These are phyloP conservation scores for Agrochola litura DNA, from an alignment of 2,888 invertebrate species.

Conservation along the genomic window DNA sequence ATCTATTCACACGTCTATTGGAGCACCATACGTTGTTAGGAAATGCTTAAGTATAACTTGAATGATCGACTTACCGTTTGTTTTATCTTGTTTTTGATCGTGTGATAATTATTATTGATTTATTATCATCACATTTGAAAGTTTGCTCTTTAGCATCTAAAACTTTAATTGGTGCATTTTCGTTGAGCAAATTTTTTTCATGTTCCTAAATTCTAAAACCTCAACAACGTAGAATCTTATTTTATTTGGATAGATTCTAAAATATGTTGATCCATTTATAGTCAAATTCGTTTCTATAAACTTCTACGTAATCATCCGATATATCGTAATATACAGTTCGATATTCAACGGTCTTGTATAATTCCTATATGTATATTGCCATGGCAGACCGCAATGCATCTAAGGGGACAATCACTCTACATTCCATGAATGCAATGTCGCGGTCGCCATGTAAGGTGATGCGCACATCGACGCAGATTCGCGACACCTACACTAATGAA, in stretches of 20 bases:
- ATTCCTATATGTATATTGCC: conserved; percentile 42
- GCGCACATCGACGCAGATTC: conserved; percentile 62
- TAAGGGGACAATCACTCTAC: conserved; percentile 78
- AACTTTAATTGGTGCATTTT: no score
- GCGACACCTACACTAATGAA: conserved; percentile 48
- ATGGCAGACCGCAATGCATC: conserved; percentile 61
- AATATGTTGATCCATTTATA: not conserved
- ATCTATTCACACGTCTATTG: conserved; percentile 75
- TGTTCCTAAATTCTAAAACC: not conserved
- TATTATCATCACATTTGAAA: not conserved
- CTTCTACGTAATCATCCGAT: not conserved
- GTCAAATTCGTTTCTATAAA: not conserved
- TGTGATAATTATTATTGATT: not conserved
- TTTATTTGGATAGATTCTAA: not conserved
- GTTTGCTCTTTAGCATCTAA: no score
- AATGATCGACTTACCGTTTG: not conserved
- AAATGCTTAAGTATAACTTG: conserved; percentile 12
- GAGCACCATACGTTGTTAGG: not conserved
- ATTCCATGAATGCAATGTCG: conserved; percentile 77
- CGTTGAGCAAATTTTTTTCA: no score
- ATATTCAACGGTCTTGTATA: conserved; percentile 23
- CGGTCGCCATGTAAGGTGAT: conserved; percentile 73
- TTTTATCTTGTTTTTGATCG: not conserved
- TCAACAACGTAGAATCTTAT: not conserved
- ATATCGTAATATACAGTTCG: conserved; percentile 12